These are phyloP conservation scores for Xerus inauris DNA, from an alignment of 2,113 vertebrate species.

Conservation along the genomic window DNA sequence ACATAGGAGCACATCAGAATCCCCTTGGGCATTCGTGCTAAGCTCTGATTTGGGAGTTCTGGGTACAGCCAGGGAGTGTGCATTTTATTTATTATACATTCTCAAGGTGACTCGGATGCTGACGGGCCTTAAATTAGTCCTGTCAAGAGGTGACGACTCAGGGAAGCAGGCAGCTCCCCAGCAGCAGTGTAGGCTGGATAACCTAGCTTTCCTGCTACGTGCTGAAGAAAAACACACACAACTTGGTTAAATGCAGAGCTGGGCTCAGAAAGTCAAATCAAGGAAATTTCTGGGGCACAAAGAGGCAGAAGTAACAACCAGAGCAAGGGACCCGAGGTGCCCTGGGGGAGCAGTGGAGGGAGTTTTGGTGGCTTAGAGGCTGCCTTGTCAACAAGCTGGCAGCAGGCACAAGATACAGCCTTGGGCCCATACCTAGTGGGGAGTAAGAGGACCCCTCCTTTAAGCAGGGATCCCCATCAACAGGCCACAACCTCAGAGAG, in stretches of 20 bases:
- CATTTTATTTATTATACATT: background rate
- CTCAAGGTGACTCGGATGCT: background rate
- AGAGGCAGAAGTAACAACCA: background rate
- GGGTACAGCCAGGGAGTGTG: background rate
- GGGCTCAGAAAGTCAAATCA: background rate
- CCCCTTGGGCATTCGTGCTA: background rate
- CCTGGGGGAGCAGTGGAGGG: background rate
- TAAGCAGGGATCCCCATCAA: background rate
- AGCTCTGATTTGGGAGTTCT: background rate
- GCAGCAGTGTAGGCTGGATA: background rate
- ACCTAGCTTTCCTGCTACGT: background rate
- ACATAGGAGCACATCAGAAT: accelerated
- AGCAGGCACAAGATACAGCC: background rate
- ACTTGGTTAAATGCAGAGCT: background rate
- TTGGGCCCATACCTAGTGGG: background rate
- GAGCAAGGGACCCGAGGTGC: too few species aligned
- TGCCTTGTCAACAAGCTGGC: background rate
- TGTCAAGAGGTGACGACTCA: background rate
- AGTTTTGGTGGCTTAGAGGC: background rate
- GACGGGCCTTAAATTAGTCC: background rate
- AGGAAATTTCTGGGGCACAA: background rate
- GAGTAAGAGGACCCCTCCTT: background rate
- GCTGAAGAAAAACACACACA: background rate
- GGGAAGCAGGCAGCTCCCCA: background rate
- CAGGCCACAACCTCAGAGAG: background rate